Evolutionary conservation across 2,113 vertebrate genomes (phyloP).

Genomic region (Mobula hypostoma): DNA sequence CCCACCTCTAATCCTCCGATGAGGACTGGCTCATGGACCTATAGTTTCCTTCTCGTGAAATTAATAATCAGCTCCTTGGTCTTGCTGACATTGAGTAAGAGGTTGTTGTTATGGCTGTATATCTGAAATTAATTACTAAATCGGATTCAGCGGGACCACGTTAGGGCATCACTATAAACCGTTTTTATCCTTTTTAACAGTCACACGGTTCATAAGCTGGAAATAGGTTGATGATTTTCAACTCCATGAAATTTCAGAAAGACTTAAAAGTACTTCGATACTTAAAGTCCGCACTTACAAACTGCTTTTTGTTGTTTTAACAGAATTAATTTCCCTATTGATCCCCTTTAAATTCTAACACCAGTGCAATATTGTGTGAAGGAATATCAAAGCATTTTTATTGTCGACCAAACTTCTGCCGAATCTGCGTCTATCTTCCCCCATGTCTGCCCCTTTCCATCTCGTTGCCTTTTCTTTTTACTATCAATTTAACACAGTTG

Average conservation of each 20-base stretch:
- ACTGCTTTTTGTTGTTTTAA: constrained; percentile 14
- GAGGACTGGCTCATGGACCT: too few relatives aligned
- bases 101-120: not conserved
- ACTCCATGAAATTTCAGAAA: not conserved
- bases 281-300: not conserved
- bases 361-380: not conserved
- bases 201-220: not conserved
- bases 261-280: not conserved
- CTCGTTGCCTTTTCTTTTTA: not conserved
- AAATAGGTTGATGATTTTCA: not conserved
- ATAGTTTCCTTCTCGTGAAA: too few relatives aligned
- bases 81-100: too few relatives aligned
- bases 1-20: too few relatives aligned
- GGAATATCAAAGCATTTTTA: not conserved
- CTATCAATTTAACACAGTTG: not conserved
- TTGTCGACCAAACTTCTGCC: not conserved
- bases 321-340: not conserved
- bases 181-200: constrained; percentile 13
- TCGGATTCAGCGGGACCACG: not conserved
- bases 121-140: constrained; percentile 23
- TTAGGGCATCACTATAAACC: not conserved
- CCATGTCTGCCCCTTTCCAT: too few relatives aligned
- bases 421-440: not conserved
- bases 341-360: not conserved
- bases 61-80: too few relatives aligned